Evolutionary conservation across 2,113 vertebrate species (phyloP), one percentile per base, ranked within the genome.

Genomic region (Neopipo cinnamomea): DNA sequence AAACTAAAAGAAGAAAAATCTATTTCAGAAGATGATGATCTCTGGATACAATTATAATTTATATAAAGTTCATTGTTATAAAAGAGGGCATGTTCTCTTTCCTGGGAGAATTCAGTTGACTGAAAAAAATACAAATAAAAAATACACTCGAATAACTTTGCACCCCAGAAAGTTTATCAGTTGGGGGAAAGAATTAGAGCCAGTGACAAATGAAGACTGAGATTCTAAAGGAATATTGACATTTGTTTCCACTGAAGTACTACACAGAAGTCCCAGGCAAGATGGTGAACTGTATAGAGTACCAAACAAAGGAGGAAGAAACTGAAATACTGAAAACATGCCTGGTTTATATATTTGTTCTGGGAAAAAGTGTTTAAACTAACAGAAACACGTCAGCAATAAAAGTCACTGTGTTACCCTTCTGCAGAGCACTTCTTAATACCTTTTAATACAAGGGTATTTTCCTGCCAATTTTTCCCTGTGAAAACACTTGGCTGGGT

Each of bases 401-500:
- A 25, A 44, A 63, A 71, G 10, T 33, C 44, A 15, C 56, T 30
- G 61, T 63, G 33, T 42, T 74, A 61, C 49, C 42, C 44, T 49
- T n/a, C 41, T 33, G 49, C 12, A 75, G n/a, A 72, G 35, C 1
- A 7, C 31, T 91, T 62, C 68, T 79, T 63, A 37, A 59, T 59
- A 37, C 58, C 72, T 89, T 79, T 87, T 74, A 59, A 80, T 37
- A 75, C 21, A 68, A 71, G 52, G 24, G 14, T 53, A 55, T 72
- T 90, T 95, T 89, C 79, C 73, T 94, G 93, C n/a, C 85, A 86
- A 8, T 33, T 56, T 91, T 77, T 88, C 66, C 61, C 35, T 81
- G 28, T 55, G 65, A 86, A 96, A 97, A 94, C 42, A 89, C 17
- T 88, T 90, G 66, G 47, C 72, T n/a, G n/a, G n/a, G n/a, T 82